These are phyloP conservation scores for Conus canariensis DNA, from an alignment of 2,888 invertebrate species.

Conservation along the genomic window DNA sequence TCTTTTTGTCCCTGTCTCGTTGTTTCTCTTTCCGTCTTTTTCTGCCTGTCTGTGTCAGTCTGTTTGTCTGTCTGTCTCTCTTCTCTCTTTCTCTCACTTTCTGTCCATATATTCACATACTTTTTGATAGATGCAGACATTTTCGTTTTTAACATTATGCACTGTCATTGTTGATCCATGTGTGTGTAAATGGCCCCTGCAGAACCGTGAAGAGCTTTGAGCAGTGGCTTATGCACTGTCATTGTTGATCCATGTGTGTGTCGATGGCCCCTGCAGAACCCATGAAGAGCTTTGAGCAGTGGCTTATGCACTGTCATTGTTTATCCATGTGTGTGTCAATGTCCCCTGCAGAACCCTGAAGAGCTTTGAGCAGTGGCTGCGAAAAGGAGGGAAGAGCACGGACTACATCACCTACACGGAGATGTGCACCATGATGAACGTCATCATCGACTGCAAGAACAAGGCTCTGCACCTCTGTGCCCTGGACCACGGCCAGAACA, in stretches of 20 bases:
- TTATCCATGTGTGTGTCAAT: not conserved
- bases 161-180: too few relatives aligned
- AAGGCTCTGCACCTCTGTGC: conserved; percentile 95
- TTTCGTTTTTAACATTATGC: too few relatives aligned
- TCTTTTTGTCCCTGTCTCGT: too few relatives aligned
- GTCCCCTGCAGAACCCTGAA: conserved; percentile 78
- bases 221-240: conserved; percentile 72
- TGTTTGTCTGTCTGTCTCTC: conserved; percentile 7
- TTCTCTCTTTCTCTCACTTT: not conserved
- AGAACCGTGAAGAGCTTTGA: conserved; percentile 83
- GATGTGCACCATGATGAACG: conserved; percentile 99
- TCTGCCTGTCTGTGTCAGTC: not conserved
- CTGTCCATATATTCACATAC: not conserved
- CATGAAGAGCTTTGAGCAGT: too few relatives aligned
- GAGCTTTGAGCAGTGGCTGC: conserved; percentile 85
- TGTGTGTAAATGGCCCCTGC: too few relatives aligned
- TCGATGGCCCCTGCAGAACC: too few relatives aligned
- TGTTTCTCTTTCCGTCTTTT: not conserved
- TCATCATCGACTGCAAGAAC: conserved; percentile 88
- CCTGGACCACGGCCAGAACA: conserved; percentile 93
- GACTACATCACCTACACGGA: conserved; percentile 98
- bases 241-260: too few relatives aligned
- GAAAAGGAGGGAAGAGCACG: conserved; percentile 83
- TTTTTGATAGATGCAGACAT: too few relatives aligned
- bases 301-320: too few relatives aligned